A percentile compares a stretch with the other conserved stretches of the same genome.
Conservation (phyloP, 2,888 invertebrate genomes). For the Phortica okadai region DNA sequence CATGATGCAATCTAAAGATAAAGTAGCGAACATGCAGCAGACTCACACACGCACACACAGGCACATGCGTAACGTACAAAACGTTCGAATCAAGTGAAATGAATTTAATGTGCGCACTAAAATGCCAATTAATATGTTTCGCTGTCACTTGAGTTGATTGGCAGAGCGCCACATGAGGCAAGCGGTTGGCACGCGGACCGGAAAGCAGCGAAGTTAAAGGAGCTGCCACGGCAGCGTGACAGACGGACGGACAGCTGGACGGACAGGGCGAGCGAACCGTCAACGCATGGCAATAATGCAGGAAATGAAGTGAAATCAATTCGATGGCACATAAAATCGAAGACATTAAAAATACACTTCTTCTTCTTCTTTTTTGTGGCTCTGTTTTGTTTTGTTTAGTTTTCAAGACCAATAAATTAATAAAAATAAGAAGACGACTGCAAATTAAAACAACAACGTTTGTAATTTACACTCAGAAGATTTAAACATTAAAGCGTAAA, state of each 20-base stretch:
- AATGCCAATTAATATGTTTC: slow-evolving; percentile 35
- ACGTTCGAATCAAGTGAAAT: slow-evolving; percentile 26
- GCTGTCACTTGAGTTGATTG: slow-evolving; percentile 31
- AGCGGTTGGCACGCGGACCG: background rate
- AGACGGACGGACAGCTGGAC: background rate
- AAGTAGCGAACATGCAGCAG: background rate
- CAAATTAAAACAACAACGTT: background rate
- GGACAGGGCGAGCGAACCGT: no score
- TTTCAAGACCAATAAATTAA: slow-evolving; percentile 2
- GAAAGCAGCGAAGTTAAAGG: background rate
- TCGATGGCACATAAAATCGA: slow-evolving; percentile 31
- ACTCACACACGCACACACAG: background rate
- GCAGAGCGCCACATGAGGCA: slow-evolving; percentile 23
- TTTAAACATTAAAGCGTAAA: background rate
- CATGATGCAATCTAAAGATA: slow-evolving; percentile 8
- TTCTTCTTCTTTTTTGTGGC: background rate
- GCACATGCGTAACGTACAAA: background rate
- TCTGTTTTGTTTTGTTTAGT: background rate
- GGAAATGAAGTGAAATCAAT: slow-evolving; percentile 31
- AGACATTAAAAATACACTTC: slow-evolving; percentile 18
- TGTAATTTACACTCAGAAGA: no score
- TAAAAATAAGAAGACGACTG: background rate
- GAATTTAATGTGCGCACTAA: slow-evolving; percentile 34
- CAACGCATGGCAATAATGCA: background rate
- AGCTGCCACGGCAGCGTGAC: background rate